These are phyloP conservation scores for Onychomys arenicola DNA, from an alignment of 2,797 vertebrate genomes.

Conservation along the genomic window DNA sequence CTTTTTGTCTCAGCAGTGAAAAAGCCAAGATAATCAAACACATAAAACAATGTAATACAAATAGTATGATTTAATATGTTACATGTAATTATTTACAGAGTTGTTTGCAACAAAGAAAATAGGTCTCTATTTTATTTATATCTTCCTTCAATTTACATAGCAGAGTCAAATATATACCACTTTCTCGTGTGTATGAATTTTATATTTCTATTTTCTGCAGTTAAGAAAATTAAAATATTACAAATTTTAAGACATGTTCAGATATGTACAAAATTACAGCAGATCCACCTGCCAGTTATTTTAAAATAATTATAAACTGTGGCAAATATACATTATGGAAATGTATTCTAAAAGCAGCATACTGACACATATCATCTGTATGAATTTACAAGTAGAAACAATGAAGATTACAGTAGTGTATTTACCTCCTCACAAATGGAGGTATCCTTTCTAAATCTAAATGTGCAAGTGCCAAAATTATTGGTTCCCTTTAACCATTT, in stretches of 20 bases:
- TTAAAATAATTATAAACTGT: slow-evolving; percentile 55
- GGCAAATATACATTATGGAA: slow-evolving; percentile 58
- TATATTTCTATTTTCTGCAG: slow-evolving; percentile 29
- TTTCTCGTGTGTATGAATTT: slow-evolving; percentile 29
- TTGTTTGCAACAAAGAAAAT: slow-evolving; percentile 55
- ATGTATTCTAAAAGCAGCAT: slow-evolving; percentile 43
- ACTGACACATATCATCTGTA: slow-evolving; percentile 25
- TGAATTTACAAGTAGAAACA: slow-evolving; percentile 28
- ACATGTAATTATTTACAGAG: slow-evolving; percentile 32
- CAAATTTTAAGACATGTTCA: slow-evolving; percentile 37
- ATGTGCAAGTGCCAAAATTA: slow-evolving; percentile 24
- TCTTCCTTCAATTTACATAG: slow-evolving; percentile 53
- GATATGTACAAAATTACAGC: slow-evolving; percentile 58
- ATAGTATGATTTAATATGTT: slow-evolving; percentile 54
- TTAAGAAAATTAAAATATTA: slow-evolving; percentile 37
- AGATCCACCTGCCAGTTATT: background rate
- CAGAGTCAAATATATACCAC: slow-evolving; percentile 14
- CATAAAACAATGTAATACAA: slow-evolving; percentile 58
- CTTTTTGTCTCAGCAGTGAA: background rate
- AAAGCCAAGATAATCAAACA: slow-evolving; percentile 37
- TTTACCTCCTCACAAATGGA: background rate
- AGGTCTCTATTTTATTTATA: slow-evolving; percentile 45
- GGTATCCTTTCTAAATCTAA: slow-evolving; percentile 52
- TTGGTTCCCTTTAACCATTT: slow-evolving; percentile 19
- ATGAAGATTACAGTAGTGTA: slow-evolving; percentile 72